phyloP scores from a whole-genome alignment of 1,140 invertebrate species.

The Mercenaria mercenaria region DNA sequence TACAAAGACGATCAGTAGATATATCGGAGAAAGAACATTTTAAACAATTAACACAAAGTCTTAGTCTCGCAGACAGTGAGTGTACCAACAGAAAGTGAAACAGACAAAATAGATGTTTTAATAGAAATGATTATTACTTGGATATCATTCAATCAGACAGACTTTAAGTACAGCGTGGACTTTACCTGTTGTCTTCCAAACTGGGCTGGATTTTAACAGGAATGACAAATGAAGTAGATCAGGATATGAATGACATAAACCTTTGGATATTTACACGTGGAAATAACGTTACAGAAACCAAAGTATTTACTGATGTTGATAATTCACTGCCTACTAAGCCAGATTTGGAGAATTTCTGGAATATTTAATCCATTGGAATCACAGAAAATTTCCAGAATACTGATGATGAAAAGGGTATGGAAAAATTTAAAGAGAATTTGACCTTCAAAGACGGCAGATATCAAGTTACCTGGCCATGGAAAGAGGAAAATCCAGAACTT shows the following conservation, averaged over 20 bases:
- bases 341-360: slow-evolving; percentile 23
- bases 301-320: neutral
- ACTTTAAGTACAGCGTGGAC: neutral
- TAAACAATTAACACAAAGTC: no score
- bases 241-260: neutral
- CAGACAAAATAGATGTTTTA: no score
- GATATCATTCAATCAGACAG: slow-evolving; percentile 11
- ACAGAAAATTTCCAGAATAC: slow-evolving; percentile 24
- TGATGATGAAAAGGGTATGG: slow-evolving; percentile 23
- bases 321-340: neutral
- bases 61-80: no score
- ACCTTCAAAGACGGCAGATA: neutral
- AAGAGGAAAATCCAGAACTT: no score
- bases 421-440: neutral
- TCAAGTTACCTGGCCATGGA: slow-evolving; percentile 49
- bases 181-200: no score
- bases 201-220: neutral
- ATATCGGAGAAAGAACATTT: no score
- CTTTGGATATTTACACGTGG: slow-evolving; percentile 36
- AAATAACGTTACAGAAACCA: neutral
- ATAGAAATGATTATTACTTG: slow-evolving; percentile 20
- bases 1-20: no score
- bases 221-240: neutral
- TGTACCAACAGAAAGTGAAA: no score
- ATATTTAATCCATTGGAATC: neutral